Evolutionary conservation across 2,113 vertebrate species (phyloP).

Genomic region (Oceanodroma tethys): DNA sequence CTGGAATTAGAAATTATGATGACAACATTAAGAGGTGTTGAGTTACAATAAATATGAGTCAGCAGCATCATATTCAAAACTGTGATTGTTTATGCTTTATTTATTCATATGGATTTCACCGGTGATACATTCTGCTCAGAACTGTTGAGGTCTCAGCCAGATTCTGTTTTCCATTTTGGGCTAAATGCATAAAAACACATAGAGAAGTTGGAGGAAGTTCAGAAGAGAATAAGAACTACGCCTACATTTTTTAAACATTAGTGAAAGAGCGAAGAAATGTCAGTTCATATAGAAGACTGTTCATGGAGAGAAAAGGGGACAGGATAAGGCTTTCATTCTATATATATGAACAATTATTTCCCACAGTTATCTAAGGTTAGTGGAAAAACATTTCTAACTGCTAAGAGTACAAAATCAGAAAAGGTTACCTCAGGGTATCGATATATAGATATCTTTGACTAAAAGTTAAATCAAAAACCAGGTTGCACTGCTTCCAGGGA

Average conservation of each 20-base stretch:
- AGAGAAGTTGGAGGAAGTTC: neutral
- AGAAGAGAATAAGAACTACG: neutral
- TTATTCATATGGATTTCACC: neutral
- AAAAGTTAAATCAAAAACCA: neutral
- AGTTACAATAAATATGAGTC: neutral
- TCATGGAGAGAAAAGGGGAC: neutral
- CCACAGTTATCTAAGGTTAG: neutral
- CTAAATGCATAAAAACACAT: neutral
- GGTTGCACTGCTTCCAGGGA: neutral
- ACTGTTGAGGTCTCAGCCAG: neutral
- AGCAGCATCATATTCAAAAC: neutral
- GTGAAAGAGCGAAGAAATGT: neutral
- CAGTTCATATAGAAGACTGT: neutral
- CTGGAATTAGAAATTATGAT: neutral
- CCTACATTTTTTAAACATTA: neutral
- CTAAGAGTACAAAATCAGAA: neutral
- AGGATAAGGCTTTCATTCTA: neutral
- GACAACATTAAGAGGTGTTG: neutral
- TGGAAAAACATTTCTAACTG: neutral
- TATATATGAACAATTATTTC: neutral
- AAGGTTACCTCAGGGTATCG: neutral
- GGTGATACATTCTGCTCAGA: neutral
- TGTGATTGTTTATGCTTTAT: neutral
- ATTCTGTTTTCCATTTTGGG: neutral
- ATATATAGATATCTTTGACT: neutral